These are phyloP conservation scores for Neuroscelio doddi DNA, from an alignment of 2,888 invertebrate genomes.

Conservation along the genomic window DNA sequence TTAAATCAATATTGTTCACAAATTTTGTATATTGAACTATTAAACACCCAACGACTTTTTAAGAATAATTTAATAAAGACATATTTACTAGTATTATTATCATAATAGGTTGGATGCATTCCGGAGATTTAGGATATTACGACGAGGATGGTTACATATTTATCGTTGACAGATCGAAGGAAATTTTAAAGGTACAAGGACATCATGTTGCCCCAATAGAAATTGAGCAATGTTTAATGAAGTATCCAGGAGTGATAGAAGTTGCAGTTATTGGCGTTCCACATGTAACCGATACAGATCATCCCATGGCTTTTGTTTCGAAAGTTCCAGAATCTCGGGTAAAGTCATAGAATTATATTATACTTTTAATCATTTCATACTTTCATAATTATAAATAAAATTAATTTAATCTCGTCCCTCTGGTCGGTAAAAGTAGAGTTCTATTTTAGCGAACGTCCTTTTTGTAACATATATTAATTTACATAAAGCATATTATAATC, in stretches of 20 bases:
- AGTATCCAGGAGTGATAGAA: slow-evolving; percentile 59
- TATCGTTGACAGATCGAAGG: slow-evolving; percentile 62
- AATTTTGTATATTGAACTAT: not conserved
- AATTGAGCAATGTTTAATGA: slow-evolving; percentile 57
- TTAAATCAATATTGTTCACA: slow-evolving; percentile 56
- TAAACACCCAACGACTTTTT: not conserved
- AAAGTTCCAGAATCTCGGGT: slow-evolving; percentile 49
- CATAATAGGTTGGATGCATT: slow-evolving; percentile 61
- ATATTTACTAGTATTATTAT: too few species aligned
- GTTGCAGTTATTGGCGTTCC: slow-evolving; percentile 60
- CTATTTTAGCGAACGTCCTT: too few species aligned
- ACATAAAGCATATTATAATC: too few species aligned
- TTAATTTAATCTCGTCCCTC: too few species aligned
- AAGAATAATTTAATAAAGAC: not conserved
- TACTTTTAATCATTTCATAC: too few species aligned
- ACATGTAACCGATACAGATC: slow-evolving; percentile 55
- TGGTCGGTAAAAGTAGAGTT: too few species aligned
- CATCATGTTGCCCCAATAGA: slow-evolving; percentile 61
- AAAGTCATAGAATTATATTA: not conserved
- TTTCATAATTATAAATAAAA: too few species aligned
- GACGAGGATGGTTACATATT: slow-evolving; percentile 60
- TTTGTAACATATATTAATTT: too few species aligned
- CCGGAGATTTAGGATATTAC: slow-evolving; percentile 63
- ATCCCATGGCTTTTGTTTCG: slow-evolving; percentile 62
- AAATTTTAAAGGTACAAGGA: slow-evolving; percentile 62